Evolutionary conservation across 2,113 vertebrate genomes (phyloP).

Genomic region (Cranoglanis bouderius): DNA sequence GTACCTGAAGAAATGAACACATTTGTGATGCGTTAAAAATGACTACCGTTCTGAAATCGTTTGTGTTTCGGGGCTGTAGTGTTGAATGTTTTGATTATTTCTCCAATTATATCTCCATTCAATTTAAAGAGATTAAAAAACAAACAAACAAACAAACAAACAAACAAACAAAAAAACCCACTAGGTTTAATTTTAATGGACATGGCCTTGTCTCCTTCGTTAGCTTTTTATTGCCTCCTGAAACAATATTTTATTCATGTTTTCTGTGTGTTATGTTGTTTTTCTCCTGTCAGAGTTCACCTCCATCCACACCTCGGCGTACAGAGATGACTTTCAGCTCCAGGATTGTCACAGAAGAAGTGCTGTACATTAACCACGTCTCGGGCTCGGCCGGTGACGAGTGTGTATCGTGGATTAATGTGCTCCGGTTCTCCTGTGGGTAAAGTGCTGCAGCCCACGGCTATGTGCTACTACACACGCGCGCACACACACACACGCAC

Average conservation of each 20-base stretch:
- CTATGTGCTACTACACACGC: neutral
- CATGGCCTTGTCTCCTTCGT: neutral
- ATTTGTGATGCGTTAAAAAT: too few species aligned
- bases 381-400: neutral
- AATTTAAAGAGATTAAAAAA: too few species aligned
- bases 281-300: neutral
- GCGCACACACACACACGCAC: neutral
- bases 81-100: neutral
- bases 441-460: neutral
- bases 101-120: neutral
- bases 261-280: neutral
- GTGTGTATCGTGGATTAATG: constrained; percentile 1
- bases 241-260: neutral
- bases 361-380: neutral
- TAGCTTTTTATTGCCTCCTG: neutral
- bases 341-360: neutral
- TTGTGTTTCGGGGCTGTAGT: neutral
- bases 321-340: neutral
- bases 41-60: too few species aligned
- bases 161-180: too few species aligned
- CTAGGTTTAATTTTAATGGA: neutral
- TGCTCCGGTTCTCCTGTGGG: neutral
- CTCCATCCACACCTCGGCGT: neutral
- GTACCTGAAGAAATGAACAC: too few species aligned
- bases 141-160: too few species aligned